Conservation (phyloP, 2,113 vertebrate species). For the Labeo catla region DNA sequence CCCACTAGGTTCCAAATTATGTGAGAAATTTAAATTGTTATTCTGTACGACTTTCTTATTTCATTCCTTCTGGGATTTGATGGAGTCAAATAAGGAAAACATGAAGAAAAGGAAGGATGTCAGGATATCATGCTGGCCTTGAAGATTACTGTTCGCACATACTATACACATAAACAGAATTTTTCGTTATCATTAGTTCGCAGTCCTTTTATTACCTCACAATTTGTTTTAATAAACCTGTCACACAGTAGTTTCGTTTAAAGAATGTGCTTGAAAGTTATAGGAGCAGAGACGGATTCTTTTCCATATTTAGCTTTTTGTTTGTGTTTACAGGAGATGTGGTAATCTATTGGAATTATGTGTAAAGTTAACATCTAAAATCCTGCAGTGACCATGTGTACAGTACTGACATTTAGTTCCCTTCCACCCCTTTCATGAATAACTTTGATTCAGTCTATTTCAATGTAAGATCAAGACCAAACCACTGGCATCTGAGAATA, state of each 20-base stretch:
- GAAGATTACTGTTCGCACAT: background rate
- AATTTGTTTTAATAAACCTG: background rate
- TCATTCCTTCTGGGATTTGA: background rate
- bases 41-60: background rate
- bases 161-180: background rate
- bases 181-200: background rate
- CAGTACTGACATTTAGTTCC: constrained; percentile 71
- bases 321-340: constrained; percentile 66
- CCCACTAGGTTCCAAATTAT: background rate
- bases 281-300: background rate
- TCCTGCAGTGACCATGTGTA: constrained; percentile 55
- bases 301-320: constrained; percentile 44
- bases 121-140: background rate
- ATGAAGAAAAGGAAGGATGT: background rate
- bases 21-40: background rate
- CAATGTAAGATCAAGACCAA: constrained; percentile 52
- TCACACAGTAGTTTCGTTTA: constrained; percentile 23
- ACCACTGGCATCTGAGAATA: constrained; percentile 58
- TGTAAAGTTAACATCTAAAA: constrained; percentile 65
- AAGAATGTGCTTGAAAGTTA: background rate
- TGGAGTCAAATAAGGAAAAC: background rate
- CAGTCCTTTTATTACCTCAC: background rate
- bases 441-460: constrained; percentile 75
- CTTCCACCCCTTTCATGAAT: constrained; percentile 73
- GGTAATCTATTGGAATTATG: constrained; percentile 72